A percentile compares a stretch with the other conserved stretches of the same genome.
Evolutionary conservation across 1,140 invertebrate species (phyloP).

Genomic region (Sitobion miscanthi): DNA sequence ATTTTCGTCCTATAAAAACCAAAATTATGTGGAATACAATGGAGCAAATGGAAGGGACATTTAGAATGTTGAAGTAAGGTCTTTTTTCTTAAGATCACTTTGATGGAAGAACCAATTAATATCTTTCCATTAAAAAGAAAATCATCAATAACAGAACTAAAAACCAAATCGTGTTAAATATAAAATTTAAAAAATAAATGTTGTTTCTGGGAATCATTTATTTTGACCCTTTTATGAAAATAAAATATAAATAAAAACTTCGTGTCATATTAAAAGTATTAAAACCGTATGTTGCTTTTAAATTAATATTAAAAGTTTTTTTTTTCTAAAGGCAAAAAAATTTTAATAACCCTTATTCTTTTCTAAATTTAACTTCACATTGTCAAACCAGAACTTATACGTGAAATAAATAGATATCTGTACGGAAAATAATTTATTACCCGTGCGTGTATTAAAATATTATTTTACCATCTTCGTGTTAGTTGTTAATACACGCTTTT

Average conservation of each 20-base stretch:
- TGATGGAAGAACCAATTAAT: not conserved
- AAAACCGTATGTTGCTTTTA: not conserved
- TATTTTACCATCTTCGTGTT: too few species aligned
- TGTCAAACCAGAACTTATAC: not conserved
- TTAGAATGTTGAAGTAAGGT: not conserved
- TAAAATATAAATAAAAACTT: not conserved
- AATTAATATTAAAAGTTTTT: not conserved
- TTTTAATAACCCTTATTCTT: not conserved
- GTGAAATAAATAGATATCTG: not conserved
- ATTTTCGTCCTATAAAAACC: constrained; percentile 9
- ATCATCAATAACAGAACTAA: not conserved
- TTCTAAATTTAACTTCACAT: not conserved
- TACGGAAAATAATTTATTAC: not conserved
- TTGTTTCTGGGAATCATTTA: not conserved
- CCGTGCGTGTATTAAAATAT: too few species aligned
- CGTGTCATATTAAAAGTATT: not conserved
- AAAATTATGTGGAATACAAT: not conserved
- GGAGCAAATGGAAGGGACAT: not conserved
- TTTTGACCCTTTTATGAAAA: not conserved
- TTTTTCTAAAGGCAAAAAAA: not conserved
- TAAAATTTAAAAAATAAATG: not conserved
- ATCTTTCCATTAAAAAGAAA: constrained; percentile 18
- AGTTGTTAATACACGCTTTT: too few species aligned
- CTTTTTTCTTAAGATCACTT: not conserved
- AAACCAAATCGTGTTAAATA: not conserved